phyloP scores from a whole-genome alignment of 1,140 invertebrate species.

The Drosophila lacertosa region DNA sequence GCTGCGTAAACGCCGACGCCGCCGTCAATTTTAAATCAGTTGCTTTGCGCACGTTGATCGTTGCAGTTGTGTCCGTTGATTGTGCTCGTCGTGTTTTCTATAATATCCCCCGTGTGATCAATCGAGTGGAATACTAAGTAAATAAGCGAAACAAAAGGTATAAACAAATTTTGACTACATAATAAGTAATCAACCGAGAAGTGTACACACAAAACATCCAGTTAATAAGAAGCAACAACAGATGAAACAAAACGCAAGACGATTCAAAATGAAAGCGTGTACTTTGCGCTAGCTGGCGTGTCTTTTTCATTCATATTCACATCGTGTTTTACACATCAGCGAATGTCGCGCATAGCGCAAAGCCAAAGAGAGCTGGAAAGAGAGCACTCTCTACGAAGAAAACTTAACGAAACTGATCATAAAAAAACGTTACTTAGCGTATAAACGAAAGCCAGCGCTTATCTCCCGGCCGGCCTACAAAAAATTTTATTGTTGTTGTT shows the following conservation, averaged over 20 bases:
- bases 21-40: constrained; percentile 45
- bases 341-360: constrained; percentile 36
- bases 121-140: constrained; percentile 27
- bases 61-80: constrained; percentile 38
- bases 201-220: constrained; percentile 16
- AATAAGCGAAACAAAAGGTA: constrained; percentile 39
- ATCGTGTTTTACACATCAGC: constrained; percentile 61
- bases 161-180: constrained; percentile 31
- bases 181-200: constrained; percentile 10
- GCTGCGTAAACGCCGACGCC: constrained; percentile 28
- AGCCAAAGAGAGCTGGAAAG: constrained; percentile 13
- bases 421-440: neutral
- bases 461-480: constrained; percentile 46
- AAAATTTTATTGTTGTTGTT: constrained; percentile 10
- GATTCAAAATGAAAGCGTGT: constrained; percentile 70
- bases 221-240: constrained; percentile 26
- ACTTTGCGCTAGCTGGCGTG: constrained; percentile 73
- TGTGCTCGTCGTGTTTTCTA: constrained; percentile 51
- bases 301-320: constrained; percentile 77
- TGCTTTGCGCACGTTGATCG: constrained; percentile 64
- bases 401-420: constrained; percentile 36
- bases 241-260: constrained; percentile 37
- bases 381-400: neutral
- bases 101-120: constrained; percentile 34
- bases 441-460: constrained; percentile 27